Conservation (phyloP, 1,140 invertebrate genomes). For the Plutomurus gul region DNA sequence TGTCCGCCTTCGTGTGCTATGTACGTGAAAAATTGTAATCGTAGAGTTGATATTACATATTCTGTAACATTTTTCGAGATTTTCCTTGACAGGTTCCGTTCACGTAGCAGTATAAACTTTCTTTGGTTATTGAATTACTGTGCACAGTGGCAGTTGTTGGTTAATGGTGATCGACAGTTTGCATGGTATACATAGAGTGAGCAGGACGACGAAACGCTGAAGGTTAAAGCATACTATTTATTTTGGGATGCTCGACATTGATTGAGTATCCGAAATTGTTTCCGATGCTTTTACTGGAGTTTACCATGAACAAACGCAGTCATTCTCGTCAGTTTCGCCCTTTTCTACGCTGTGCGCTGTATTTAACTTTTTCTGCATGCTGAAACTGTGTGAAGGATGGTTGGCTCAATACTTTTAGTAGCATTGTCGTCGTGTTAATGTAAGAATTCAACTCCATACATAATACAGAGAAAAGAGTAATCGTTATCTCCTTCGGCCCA, state of each 20-base stretch:
- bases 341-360: neutral
- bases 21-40: too few relatives aligned
- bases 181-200: neutral
- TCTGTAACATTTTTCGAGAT: neutral
- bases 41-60: too few relatives aligned
- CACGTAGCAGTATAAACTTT: neutral
- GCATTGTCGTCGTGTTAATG: neutral
- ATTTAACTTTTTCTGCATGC: neutral
- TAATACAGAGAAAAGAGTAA: neutral
- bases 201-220: neutral
- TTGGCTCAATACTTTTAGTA: neutral
- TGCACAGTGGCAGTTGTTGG: neutral
- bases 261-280: conserved; percentile 12
- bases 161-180: conserved; percentile 29
- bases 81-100: neutral
- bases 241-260: conserved; percentile 24
- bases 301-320: neutral
- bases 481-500: neutral
- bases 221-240: conserved; percentile 18
- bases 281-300: neutral
- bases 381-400: too few relatives aligned
- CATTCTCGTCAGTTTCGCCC: neutral
- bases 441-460: too few relatives aligned
- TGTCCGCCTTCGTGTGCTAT: too few relatives aligned
- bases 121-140: conserved; percentile 11